Base-by-base conservation (phyloP, 2,888 invertebrate genomes). In the Machimus atricapillus region DNA sequence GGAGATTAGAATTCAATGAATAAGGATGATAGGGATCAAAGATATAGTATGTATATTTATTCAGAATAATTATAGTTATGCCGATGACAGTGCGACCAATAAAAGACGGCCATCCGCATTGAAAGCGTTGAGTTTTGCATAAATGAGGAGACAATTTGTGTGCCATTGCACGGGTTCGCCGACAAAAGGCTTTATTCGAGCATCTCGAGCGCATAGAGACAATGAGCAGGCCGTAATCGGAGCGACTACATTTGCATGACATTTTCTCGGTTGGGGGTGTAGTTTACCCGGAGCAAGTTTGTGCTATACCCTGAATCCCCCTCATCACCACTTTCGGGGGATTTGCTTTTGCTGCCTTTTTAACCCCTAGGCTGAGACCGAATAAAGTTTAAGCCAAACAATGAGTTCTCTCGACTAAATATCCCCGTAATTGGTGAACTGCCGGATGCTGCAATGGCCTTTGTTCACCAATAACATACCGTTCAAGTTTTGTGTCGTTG, bases 361-460 rank as follows among this genome's bases (percentile, higher is more conserved):
- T 16, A 76, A 37, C 37, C 37, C n/a, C 34, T 31, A 34, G 37
- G n/a, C 76, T 23, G 7, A 46, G 23, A 46, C 46, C 43, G n/a
- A 78, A 37, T 46, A 78, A 78, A 78, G 43, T 43, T 76, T 46
- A 78, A 43, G 4, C 46, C 78, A 78, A 77, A 58, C 82, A 66
- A 82, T 82, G 82, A 66, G 27, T 19, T 19, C 19, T 23, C 66
- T 78, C 19, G 31, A 82, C 58, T 82, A 82, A 82, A 82, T 82
- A 66, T 52, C 56, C 58, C 82, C 58, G 4, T 66, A 58, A 82
- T 82, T 58, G 56, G 66, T 37, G 37, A 82, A 58, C 81, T 52
- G 46, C n/a, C 56, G 81, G 46, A 81, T 81, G 56, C 27, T 27
- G 52, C 31, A 27, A 27, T 52, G 34, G 23, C 81, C 56, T 81